A percentile compares a stretch with the other conserved stretches of the same genome.
These are phyloP conservation scores for Erethizon dorsatum DNA, from an alignment of 2,797 vertebrate species.

Conservation along the genomic window DNA sequence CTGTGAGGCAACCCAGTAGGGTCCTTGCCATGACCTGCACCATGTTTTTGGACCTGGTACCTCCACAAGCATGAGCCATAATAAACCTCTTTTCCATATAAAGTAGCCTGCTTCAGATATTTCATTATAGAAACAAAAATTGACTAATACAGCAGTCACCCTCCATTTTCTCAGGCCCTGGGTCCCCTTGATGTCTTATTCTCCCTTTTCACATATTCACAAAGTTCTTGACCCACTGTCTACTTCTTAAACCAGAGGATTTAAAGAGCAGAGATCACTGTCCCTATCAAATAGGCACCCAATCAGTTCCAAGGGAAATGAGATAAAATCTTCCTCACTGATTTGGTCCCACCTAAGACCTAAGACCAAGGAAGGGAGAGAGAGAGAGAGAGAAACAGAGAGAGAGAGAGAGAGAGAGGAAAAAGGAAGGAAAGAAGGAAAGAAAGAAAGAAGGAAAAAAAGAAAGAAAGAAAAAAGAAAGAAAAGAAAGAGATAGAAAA, in stretches of 20 bases:
- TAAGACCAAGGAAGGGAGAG: neutral
- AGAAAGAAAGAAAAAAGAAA: too few relatives aligned
- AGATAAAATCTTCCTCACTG: neutral
- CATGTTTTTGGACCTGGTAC: neutral
- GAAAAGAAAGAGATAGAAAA: too few relatives aligned
- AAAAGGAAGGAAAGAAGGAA: too few relatives aligned
- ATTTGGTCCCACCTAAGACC: neutral
- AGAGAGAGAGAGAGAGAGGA: neutral
- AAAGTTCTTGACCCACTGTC: neutral
- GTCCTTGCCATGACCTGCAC: neutral
- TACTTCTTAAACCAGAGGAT: neutral
- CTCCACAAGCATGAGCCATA: neutral
- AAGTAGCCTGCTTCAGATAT: neutral
- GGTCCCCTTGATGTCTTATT: constrained; percentile 7
- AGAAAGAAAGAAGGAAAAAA: too few relatives aligned
- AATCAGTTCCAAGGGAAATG: neutral
- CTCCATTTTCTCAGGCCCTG: neutral
- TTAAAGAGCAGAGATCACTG: neutral
- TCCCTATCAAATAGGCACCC: neutral
- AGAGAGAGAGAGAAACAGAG: too few relatives aligned
- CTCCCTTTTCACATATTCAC: constrained; percentile 41
- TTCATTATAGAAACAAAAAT: neutral
- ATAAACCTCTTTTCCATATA: neutral
- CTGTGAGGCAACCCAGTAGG: neutral
- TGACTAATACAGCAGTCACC: neutral